These are phyloP conservation scores for Agelas oroides DNA, from an alignment of 37 sponge, comb jelly and placozoan species.

Conservation along the genomic window DNA sequence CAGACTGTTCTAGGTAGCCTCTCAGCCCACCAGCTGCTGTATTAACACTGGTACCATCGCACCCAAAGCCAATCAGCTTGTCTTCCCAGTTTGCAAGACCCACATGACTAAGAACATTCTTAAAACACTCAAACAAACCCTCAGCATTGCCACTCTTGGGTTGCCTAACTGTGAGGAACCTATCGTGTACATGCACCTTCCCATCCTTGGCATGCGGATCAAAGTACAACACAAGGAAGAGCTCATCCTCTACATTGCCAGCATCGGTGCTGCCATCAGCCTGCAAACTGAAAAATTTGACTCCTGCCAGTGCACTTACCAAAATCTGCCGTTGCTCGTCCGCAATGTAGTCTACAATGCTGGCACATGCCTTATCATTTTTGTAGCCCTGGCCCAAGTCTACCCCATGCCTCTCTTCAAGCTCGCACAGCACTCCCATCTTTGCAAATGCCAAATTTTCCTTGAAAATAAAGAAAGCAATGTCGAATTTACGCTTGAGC, in stretches of 20 bases:
- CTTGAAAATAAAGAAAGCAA: slow-evolving; percentile 26
- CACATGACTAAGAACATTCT: slow-evolving; percentile 13
- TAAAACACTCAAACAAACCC: slow-evolving; percentile 39
- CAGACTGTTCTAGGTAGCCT: slow-evolving; percentile 36
- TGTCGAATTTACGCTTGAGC: slow-evolving; percentile 41
- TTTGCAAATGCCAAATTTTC: slow-evolving; percentile 36
- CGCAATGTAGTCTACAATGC: slow-evolving; percentile 52
- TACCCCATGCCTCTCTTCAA: slow-evolving; percentile 46
- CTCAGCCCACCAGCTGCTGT: slow-evolving; percentile 42
- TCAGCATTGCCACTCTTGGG: background rate
- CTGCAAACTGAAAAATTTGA: slow-evolving; percentile 44
- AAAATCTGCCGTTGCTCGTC: slow-evolving; percentile 4
- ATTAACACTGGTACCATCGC: slow-evolving; percentile 56
- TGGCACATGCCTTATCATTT: slow-evolving; percentile 51
- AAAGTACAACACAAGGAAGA: slow-evolving; percentile 11
- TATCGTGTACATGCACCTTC: slow-evolving; percentile 22
- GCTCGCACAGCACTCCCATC: slow-evolving; percentile 42
- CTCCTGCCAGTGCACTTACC: background rate
- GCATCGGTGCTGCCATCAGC: slow-evolving; percentile 51
- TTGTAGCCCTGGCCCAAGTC: slow-evolving; percentile 55
- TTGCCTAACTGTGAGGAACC: slow-evolving; percentile 24
- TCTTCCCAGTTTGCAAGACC: slow-evolving; percentile 29
- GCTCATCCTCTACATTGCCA: slow-evolving; percentile 38
- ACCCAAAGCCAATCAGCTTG: slow-evolving; percentile 43
- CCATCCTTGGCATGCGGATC: slow-evolving; percentile 5